Evolutionary conservation across 2,797 vertebrate species (phyloP).

Genomic region (Acanthiza pusilla): DNA sequence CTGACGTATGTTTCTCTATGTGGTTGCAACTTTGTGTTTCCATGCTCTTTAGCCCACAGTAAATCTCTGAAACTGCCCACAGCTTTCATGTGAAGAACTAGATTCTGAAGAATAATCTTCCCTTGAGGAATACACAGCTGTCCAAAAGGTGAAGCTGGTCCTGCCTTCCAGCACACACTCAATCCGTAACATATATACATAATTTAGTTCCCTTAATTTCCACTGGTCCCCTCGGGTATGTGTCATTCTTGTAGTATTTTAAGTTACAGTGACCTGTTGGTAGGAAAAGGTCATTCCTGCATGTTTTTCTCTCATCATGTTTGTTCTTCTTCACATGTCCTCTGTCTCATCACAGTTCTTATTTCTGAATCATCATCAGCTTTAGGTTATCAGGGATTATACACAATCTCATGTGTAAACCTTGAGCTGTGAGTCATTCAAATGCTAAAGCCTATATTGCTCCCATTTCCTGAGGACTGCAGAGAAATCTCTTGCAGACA

Average conservation of each 20-base stretch:
- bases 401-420: conserved; percentile 6
- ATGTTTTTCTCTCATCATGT: background rate
- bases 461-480: background rate
- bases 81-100: background rate
- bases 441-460: background rate
- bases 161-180: background rate
- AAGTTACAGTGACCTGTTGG: background rate
- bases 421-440: background rate
- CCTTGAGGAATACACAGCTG: background rate
- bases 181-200: background rate
- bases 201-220: background rate
- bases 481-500: background rate
- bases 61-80: background rate
- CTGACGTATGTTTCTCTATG: background rate
- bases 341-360: background rate
- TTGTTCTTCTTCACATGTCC: background rate
- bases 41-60: background rate
- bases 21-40: background rate
- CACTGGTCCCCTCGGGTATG: background rate
- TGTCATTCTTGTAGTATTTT: background rate
- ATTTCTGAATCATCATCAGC: conserved; percentile 9
- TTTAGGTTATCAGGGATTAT: conserved; percentile 10
- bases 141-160: background rate
- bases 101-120: background rate
- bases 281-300: background rate